These are phyloP conservation scores for Tapirus indicus DNA, from an alignment of 2,797 vertebrate species.

Conservation along the genomic window DNA sequence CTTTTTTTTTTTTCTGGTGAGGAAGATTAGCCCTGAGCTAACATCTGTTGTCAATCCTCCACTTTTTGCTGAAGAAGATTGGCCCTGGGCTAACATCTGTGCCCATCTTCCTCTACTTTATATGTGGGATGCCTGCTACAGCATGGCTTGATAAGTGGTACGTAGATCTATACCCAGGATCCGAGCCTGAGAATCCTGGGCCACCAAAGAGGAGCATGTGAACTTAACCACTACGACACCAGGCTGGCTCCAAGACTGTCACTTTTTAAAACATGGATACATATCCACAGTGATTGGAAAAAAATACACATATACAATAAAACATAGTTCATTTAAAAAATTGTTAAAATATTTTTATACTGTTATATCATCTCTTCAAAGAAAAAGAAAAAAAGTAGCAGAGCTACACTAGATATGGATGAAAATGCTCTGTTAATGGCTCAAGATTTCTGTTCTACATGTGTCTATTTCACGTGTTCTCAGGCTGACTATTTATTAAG, in stretches of 20 bases:
- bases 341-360: background rate
- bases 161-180: too few species aligned
- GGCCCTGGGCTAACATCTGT: too few species aligned
- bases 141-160: too few species aligned
- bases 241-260: background rate
- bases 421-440: background rate
- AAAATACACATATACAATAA: background rate
- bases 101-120: too few species aligned
- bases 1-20: background rate
- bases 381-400: background rate
- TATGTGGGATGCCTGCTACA: too few species aligned
- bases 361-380: background rate
- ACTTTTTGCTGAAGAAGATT: too few species aligned
- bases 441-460: background rate
- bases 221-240: too few species aligned
- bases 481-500: background rate
- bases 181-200: too few species aligned
- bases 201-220: too few species aligned
- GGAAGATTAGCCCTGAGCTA: too few species aligned
- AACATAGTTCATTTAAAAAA: background rate
- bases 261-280: background rate
- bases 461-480: background rate
- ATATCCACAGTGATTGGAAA: background rate
- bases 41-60: too few species aligned
- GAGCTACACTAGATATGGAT: background rate